These are phyloP conservation scores for Carassius carassius DNA, from an alignment of 2,113 vertebrate genomes.

Conservation along the genomic window DNA sequence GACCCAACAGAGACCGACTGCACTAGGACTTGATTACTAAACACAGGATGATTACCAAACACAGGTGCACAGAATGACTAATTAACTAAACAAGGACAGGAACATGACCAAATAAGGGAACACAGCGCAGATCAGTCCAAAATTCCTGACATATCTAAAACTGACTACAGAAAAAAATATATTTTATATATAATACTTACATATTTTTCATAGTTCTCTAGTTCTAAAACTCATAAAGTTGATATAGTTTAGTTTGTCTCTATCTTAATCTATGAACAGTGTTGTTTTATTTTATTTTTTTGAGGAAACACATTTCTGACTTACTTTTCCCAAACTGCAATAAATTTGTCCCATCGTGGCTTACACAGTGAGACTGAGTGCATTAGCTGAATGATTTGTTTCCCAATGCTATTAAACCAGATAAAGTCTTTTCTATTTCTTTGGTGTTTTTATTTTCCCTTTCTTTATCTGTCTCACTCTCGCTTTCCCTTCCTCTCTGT, in stretches of 20 bases:
- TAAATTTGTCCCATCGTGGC: neutral
- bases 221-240: no score
- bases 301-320: neutral
- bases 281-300: neutral
- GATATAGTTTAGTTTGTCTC: neutral
- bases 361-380: neutral
- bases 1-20: no score
- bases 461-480: conserved; percentile 35
- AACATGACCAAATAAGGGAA: no score
- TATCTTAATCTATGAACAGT: neutral
- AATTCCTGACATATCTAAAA: neutral
- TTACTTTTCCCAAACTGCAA: neutral
- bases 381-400: neutral
- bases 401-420: neutral
- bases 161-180: neutral
- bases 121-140: no score
- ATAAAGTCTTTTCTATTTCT: neutral
- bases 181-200: no score
- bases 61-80: no score
- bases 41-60: no score
- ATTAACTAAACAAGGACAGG: no score
- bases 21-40: no score
- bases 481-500: conserved; percentile 51
- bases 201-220: no score
- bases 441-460: conserved; percentile 28